Evolutionary conservation across 2,113 vertebrate species (phyloP).

Genomic region (Coturnix japonica): DNA sequence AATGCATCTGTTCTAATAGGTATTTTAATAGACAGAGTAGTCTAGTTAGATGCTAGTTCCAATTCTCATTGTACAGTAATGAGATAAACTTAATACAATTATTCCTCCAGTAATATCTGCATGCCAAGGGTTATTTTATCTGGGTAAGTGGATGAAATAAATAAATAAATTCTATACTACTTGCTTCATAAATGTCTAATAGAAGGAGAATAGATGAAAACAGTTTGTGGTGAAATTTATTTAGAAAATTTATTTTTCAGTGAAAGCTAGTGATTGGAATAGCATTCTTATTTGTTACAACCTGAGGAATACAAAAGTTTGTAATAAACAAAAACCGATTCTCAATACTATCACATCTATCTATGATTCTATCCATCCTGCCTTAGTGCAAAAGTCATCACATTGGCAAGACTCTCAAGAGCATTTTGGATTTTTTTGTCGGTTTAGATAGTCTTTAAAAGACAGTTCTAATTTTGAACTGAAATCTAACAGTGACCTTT

Average conservation of each 20-base stretch:
- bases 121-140: not conserved
- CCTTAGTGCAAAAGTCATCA: not conserved
- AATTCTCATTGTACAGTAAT: not conserved
- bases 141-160: not conserved
- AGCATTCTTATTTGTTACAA: not conserved
- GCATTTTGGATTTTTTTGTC: not conserved
- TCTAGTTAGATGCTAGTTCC: not conserved
- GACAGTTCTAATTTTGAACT: constrained; percentile 35
- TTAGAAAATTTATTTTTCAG: not conserved
- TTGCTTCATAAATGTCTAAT: not conserved
- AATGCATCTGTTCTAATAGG: not conserved
- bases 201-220: not conserved
- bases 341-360: not conserved
- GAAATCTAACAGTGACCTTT: constrained; percentile 36
- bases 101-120: not conserved
- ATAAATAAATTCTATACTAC: not conserved
- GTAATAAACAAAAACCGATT: not conserved
- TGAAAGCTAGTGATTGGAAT: not conserved
- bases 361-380: not conserved
- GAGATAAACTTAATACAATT: not conserved
- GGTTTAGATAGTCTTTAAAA: constrained; percentile 24
- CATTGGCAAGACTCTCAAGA: not conserved
- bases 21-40: not conserved
- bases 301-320: not conserved
- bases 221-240: not conserved